Evolutionary conservation across 1,140 invertebrate species (phyloP).

Genomic region (Melipona quadrifasciata): DNA sequence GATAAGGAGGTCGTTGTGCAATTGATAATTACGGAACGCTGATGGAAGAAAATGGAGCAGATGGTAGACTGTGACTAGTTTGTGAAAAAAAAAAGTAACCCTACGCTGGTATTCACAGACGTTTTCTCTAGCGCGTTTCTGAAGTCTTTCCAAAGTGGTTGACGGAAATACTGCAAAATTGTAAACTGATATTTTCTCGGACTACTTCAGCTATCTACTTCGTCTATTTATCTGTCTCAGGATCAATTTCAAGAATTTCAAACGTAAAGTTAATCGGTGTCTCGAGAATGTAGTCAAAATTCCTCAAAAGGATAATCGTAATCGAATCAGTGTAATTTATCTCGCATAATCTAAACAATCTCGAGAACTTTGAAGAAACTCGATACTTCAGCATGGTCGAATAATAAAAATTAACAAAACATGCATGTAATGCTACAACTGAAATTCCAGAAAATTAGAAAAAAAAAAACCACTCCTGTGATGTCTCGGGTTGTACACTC

Average conservation of each 20-base stretch:
- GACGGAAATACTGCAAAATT: background rate
- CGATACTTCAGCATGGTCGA: background rate
- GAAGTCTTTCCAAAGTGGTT: background rate
- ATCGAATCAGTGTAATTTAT: background rate
- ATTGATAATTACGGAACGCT: conserved; percentile 31
- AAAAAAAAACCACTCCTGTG: no score
- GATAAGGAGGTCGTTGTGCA: conserved; percentile 32
- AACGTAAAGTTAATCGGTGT: no score
- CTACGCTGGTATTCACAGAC: background rate
- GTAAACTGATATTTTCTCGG: background rate
- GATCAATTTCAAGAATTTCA: background rate
- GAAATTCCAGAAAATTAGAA: background rate
- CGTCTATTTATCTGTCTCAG: rapidly evolving
- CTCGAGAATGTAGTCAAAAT: background rate
- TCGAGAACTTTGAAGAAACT: background rate
- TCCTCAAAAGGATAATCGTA: background rate
- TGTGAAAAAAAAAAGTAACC: background rate
- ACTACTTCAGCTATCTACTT: no score
- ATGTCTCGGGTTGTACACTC: no score
- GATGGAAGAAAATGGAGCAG: background rate
- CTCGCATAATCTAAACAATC: background rate
- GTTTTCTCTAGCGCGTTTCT: background rate
- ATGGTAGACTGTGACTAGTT: conserved; percentile 1
- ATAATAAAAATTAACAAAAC: background rate
- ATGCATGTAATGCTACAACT: background rate